Percentiles rank a stretch among this genome's conserved stretches.
Evolutionary conservation across 1,140 invertebrate species (phyloP).

Genomic region (Saxidomus purpurata): DNA sequence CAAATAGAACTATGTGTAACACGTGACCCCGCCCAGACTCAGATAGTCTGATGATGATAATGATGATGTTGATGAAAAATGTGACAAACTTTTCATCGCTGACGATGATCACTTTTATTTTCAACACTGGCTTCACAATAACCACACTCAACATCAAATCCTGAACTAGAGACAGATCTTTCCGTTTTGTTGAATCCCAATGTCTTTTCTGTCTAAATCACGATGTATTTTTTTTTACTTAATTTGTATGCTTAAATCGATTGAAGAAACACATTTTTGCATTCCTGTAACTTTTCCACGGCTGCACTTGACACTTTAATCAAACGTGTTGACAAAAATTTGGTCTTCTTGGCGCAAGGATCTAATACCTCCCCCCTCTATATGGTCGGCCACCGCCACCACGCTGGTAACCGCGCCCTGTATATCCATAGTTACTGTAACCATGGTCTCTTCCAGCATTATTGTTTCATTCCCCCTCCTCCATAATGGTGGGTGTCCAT

Average conservation of each 20-base stretch:
- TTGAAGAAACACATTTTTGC: neutral
- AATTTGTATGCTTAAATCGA: neutral
- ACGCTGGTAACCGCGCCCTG: neutral
- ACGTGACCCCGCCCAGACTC: neutral
- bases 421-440: slow-evolving; percentile 44
- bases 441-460: slow-evolving; percentile 70
- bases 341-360: neutral
- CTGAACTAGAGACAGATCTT: neutral
- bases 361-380: slow-evolving; percentile 58
- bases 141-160: neutral
- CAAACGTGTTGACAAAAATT: slow-evolving; percentile 49
- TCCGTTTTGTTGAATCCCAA: neutral
- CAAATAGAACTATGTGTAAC: no score
- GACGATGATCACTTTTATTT: slow-evolving; percentile 30
- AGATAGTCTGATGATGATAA: slow-evolving; percentile 24
- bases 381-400: slow-evolving; percentile 45
- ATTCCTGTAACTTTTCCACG: neutral
- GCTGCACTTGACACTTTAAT: slow-evolving; percentile 41
- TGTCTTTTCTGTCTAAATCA: no score
- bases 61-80: neutral
- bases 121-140: neutral
- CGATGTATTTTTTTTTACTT: neutral
- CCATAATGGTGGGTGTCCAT: neutral
- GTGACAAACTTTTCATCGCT: neutral
- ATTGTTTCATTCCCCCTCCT: slow-evolving; percentile 85